Conservation (phyloP, 2,113 vertebrate genomes). For the Aspidoscelis tigris region DNA sequence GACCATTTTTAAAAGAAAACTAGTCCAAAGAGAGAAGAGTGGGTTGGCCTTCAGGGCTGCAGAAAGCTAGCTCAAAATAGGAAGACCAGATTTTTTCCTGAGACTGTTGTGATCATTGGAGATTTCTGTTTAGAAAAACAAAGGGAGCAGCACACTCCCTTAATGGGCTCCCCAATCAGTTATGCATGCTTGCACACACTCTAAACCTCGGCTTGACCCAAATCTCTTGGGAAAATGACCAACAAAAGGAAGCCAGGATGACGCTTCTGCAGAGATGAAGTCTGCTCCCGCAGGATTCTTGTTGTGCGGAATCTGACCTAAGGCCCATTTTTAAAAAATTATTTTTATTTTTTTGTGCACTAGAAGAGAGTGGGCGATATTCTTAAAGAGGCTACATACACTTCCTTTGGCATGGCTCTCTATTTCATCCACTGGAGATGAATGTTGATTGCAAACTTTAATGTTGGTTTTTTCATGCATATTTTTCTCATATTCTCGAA, state of each 20-base stretch:
- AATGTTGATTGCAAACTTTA: constrained; percentile 97
- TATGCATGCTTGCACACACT: not conserved
- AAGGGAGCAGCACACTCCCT: not conserved
- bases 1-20: not conserved
- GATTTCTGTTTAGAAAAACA: not conserved
- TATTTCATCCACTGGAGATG: constrained; percentile 93
- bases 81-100: not conserved
- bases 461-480: constrained; percentile 99
- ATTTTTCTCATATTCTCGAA: constrained; percentile 96
- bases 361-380: constrained; percentile 66
- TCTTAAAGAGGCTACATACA: constrained; percentile 87
- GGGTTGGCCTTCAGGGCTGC: not conserved
- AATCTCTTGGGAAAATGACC: constrained; percentile 20
- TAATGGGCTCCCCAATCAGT: not conserved
- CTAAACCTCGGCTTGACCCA: constrained; percentile 17
- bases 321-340: not conserved
- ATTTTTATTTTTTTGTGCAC: constrained; percentile 15
- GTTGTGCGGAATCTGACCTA: constrained; percentile 27
- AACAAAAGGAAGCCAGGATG: constrained; percentile 19
- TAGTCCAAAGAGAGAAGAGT: not conserved
- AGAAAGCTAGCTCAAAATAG: not conserved
- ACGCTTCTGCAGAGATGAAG: constrained; percentile 16
- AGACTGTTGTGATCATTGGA: too few relatives aligned
- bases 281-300: constrained; percentile 42
- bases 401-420: constrained; percentile 92